These are phyloP conservation scores for chimpanzee (Pan troglodytes) DNA, from an alignment of 2,113 vertebrate species.

Conservation along the genomic window NHGRI_mPanTro3-v2.1_pri NC_072410.2:11825501-11826000, in stretches of 20 bases:
- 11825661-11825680: background rate
- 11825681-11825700: background rate
- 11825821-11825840: background rate
- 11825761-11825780: background rate
- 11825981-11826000: background rate
- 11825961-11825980: background rate
- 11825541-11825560: background rate
- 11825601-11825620: background rate
- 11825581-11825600: background rate
- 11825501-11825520: background rate
- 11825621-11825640: background rate
- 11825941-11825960: background rate
- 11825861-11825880: background rate
- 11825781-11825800: background rate
- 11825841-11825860: background rate
- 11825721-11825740: background rate
- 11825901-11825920: background rate
- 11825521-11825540: background rate
- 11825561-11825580: background rate
- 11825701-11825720: background rate
- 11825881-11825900: background rate
- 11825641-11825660: background rate
- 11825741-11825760: background rate
- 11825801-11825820: background rate
- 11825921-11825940: background rate